A percentile compares a stretch with the other conserved stretches of the same genome.
Conservation (phyloP, 1,140 invertebrate genomes). For the Riptortus pedestris region DNA sequence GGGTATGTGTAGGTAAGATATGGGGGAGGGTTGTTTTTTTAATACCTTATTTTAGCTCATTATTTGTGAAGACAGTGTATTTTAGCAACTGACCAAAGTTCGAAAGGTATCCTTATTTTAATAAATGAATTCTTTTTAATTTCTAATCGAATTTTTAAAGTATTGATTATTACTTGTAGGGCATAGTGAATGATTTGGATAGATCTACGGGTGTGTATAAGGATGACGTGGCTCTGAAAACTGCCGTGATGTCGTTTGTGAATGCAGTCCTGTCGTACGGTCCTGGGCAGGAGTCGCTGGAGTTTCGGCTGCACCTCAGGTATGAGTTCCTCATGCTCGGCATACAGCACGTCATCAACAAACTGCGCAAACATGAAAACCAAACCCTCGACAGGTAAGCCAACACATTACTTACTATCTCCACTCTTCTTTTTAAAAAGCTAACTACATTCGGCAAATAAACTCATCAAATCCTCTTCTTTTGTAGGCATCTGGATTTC, state of each 20-base stretch:
- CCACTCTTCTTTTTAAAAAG: neutral
- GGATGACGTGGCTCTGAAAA: constrained; percentile 85
- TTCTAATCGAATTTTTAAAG: too few species aligned
- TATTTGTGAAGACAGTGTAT: too few species aligned
- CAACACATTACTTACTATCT: too few species aligned
- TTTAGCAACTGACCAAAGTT: too few species aligned
- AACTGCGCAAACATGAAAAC: constrained; percentile 83
- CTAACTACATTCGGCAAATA: neutral
- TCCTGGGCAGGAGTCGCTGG: constrained; percentile 87
- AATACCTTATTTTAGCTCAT: too few species aligned
- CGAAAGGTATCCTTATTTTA: too few species aligned
- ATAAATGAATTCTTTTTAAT: too few species aligned
- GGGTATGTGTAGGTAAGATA: too few species aligned
- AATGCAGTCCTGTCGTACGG: constrained; percentile 95
- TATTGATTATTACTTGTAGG: constrained; percentile 47
- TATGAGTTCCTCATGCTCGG: constrained; percentile 96
- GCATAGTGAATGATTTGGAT: constrained; percentile 87
- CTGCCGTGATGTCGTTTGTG: constrained; percentile 95
- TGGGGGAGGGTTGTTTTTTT: too few species aligned
- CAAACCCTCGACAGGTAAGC: constrained; percentile 74
- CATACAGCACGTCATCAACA: constrained; percentile 90
- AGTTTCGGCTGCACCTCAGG: constrained; percentile 88
- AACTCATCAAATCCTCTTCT: constrained; percentile 1
- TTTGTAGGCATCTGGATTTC: constrained; percentile 68
- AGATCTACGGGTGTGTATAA: constrained; percentile 70